Conservation (phyloP, 2,888 invertebrate genomes). For the Dryobota labecula region DNA sequence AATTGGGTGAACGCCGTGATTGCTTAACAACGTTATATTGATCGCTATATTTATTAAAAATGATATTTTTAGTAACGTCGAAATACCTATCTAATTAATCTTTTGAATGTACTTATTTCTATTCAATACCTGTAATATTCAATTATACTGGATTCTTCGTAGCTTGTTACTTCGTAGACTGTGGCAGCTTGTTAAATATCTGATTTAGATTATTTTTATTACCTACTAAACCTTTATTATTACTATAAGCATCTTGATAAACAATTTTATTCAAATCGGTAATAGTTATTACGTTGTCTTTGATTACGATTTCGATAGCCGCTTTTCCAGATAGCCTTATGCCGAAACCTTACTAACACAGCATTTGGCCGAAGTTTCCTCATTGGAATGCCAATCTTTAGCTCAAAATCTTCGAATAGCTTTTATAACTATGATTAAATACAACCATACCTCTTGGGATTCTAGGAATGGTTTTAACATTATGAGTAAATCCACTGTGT, state of each 20-base stretch:
- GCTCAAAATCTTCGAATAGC: background rate
- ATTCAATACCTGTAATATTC: background rate
- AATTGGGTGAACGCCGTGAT: conserved; percentile 42
- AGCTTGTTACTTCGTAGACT: background rate
- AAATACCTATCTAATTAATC: conserved; percentile 23
- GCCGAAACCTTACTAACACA: background rate
- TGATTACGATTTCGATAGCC: conserved; percentile 1
- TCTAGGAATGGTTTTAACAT: background rate
- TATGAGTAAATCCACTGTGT: background rate
- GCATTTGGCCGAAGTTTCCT: background rate
- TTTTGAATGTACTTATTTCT: conserved; percentile 2
- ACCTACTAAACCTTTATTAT: background rate
- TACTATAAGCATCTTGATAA: conserved; percentile 1
- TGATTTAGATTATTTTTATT: conserved; percentile 20
- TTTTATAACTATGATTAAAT: background rate
- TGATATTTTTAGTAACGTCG: conserved; percentile 17
- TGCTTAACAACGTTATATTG: conserved; percentile 45
- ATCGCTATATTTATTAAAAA: conserved; percentile 40
- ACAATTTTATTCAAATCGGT: conserved; percentile 11
- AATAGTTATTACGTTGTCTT: conserved; percentile 4
- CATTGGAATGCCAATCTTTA: background rate
- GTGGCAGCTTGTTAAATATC: background rate
- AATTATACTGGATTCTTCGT: conserved; percentile 2
- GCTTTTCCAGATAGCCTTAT: background rate
- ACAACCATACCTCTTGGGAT: too few species aligned